These are phyloP conservation scores for Schizaphis graminum DNA, from an alignment of 2,888 invertebrate genomes.

Conservation along the genomic window DNA sequence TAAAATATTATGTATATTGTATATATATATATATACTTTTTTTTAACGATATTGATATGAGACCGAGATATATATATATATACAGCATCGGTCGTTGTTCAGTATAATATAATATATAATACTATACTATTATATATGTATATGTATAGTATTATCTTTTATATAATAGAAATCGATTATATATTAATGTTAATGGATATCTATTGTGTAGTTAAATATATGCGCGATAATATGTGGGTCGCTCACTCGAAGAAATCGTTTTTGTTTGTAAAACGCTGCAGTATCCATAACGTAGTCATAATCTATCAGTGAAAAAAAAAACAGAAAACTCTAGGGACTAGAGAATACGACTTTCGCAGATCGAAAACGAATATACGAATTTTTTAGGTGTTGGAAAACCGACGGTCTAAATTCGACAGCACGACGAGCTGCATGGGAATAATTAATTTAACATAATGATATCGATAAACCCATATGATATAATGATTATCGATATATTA, in stretches of 20 bases:
- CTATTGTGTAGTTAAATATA: slow-evolving; percentile 31
- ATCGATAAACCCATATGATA: not conserved
- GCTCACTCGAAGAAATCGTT: slow-evolving; percentile 1
- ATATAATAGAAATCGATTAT: slow-evolving; percentile 45
- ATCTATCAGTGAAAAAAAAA: not conserved
- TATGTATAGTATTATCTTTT: slow-evolving; percentile 17
- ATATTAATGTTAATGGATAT: slow-evolving; percentile 46
- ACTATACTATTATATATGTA: not conserved
- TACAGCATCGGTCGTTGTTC: not conserved
- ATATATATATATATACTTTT: not conserved
- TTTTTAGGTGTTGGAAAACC: not conserved
- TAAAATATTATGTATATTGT: not conserved
- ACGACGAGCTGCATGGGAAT: not conserved
- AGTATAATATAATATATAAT: not conserved
- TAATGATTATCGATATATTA: not conserved
- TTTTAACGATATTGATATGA: not conserved
- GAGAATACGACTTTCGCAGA: not conserved
- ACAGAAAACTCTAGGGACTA: not conserved
- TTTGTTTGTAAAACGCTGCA: slow-evolving; percentile 19
- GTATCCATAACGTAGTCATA: not conserved
- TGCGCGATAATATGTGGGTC: slow-evolving; percentile 34
- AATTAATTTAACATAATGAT: not conserved
- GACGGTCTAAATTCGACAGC: not conserved
- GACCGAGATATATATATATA: not conserved
- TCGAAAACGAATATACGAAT: not conserved